Evolutionary conservation across 2,888 invertebrate genomes (phyloP).

Genomic region (Pharmacophagus antenor): DNA sequence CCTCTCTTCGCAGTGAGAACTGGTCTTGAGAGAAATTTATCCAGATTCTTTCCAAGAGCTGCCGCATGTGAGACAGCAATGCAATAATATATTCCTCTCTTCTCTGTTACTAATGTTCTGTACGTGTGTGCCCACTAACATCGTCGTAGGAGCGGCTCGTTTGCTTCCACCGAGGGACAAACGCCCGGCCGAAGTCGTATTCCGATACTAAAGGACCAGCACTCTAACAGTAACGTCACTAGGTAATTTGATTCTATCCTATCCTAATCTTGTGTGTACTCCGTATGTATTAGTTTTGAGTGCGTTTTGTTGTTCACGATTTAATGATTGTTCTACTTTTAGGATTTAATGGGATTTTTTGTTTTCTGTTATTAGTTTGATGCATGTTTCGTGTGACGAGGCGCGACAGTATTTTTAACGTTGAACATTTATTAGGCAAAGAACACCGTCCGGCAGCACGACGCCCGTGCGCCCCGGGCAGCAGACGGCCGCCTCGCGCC

Average conservation of each 20-base stretch:
- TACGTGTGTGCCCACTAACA: constrained; percentile 73
- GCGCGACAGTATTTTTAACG: constrained; percentile 25
- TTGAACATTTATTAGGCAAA: constrained; percentile 75
- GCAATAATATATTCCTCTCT: constrained; percentile 46
- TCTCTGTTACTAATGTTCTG: constrained; percentile 65
- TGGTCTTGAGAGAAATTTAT: not conserved
- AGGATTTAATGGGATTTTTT: constrained; percentile 12
- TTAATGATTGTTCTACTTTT: not conserved
- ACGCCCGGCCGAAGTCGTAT: constrained; percentile 76
- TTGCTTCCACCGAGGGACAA: constrained; percentile 75
- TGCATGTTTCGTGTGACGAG: constrained; percentile 32
- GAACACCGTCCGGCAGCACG: constrained; percentile 88
- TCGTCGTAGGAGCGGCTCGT: constrained; percentile 75
- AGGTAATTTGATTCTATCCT: constrained; percentile 56
- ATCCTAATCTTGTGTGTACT: constrained; percentile 10
- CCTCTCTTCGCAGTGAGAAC: too few relatives aligned
- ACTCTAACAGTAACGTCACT: constrained; percentile 74
- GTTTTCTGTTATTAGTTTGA: constrained; percentile 12
- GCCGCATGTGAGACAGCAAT: constrained; percentile 53
- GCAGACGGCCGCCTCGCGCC: constrained; percentile 82
- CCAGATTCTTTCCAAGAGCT: constrained; percentile 7
- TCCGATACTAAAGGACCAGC: constrained; percentile 75
- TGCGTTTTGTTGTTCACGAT: constrained; percentile 2
- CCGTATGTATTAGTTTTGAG: not conserved
- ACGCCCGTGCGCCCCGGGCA: constrained; percentile 85